Evolutionary conservation across 2,888 invertebrate genomes (phyloP).

Genomic region (Andrena hattorfiana): DNA sequence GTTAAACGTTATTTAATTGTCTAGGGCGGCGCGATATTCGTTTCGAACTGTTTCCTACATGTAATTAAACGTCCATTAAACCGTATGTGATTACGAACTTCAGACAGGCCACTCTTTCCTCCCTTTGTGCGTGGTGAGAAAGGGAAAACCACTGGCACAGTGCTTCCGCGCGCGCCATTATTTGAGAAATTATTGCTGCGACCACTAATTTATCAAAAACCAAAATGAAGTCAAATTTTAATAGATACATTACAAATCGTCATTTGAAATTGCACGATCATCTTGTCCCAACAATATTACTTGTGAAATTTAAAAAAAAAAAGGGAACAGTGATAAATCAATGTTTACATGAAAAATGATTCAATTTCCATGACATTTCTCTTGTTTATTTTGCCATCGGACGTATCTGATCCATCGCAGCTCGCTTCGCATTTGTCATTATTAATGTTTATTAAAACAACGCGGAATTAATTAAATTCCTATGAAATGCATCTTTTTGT

Average conservation of each 20-base stretch:
- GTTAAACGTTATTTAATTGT: constrained; percentile 27
- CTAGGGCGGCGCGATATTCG: background rate
- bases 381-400: background rate
- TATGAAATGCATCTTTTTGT: background rate
- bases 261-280: no score
- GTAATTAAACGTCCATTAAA: constrained; percentile 27
- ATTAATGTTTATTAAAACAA: constrained; percentile 9
- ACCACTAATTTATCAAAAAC: no score
- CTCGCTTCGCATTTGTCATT: background rate
- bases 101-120: background rate
- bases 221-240: no score
- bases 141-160: background rate
- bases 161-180: no score
- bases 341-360: no score
- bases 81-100: constrained; percentile 1
- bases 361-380: background rate
- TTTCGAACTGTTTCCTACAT: background rate
- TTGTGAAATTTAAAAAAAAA: background rate
- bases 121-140: background rate
- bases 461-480: background rate
- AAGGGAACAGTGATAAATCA: background rate
- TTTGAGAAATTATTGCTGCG: no score
- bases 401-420: background rate
- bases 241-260: no score
- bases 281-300: no score